Evolutionary conservation across 2,113 vertebrate genomes (phyloP).

Genomic region (Sorex araneus): DNA sequence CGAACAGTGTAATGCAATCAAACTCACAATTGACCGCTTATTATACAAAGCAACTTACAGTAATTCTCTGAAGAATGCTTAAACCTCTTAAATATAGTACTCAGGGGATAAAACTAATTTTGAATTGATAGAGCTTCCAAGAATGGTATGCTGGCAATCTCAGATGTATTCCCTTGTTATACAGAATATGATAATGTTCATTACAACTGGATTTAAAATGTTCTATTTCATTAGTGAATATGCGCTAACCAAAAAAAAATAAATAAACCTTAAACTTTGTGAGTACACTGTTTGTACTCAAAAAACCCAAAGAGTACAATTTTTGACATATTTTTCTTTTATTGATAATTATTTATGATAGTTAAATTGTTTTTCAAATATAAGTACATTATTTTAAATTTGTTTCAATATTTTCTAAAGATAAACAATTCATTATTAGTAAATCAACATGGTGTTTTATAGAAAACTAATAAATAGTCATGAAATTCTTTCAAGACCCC

Average conservation of each 20-base stretch:
- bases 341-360: slow-evolving; percentile 66
- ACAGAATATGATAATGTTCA: slow-evolving; percentile 74
- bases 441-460: slow-evolving; percentile 48
- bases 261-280: slow-evolving; percentile 64
- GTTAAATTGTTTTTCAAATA: slow-evolving; percentile 59
- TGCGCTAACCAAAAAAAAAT: slow-evolving; percentile 83
- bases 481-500: slow-evolving; percentile 26
- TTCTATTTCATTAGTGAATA: slow-evolving; percentile 77
- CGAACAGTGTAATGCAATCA: background rate
- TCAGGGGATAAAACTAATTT: slow-evolving; percentile 70
- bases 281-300: no score
- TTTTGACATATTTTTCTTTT: slow-evolving; percentile 59
- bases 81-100: slow-evolving; percentile 74
- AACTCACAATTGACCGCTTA: slow-evolving; percentile 72
- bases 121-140: slow-evolving; percentile 62
- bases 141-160: slow-evolving; percentile 79
- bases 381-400: slow-evolving; percentile 33
- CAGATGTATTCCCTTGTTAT: slow-evolving; percentile 68
- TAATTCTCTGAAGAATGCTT: slow-evolving; percentile 77
- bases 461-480: slow-evolving; percentile 36
- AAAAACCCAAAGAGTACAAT: slow-evolving; percentile 37
- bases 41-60: slow-evolving; percentile 74
- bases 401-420: slow-evolving; percentile 1
- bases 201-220: slow-evolving; percentile 78
- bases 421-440: slow-evolving; percentile 45